Conservation (phyloP, 2,797 vertebrate species). For the Enteromius afrohamiltoni region DNA sequence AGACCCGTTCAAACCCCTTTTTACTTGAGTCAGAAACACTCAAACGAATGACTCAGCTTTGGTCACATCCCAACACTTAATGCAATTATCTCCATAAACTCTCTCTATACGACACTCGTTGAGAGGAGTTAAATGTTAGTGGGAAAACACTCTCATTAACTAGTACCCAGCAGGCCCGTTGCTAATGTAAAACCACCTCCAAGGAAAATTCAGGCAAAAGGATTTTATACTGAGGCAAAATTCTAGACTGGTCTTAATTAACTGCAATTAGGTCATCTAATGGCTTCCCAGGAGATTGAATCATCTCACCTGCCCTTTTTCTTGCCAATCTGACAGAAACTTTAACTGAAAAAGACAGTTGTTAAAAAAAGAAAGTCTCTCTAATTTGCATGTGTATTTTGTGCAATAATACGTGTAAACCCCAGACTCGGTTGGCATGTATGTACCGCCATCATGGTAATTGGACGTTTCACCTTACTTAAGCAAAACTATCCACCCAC, state of each 20-base stretch:
- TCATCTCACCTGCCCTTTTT: not conserved
- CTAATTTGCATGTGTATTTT: constrained; percentile 11
- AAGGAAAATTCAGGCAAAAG: constrained; percentile 29
- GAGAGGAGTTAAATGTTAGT: constrained; percentile 25
- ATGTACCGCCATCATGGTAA: constrained; percentile 55
- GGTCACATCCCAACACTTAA: constrained; percentile 17
- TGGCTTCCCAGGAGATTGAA: constrained; percentile 1
- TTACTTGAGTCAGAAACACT: constrained; percentile 2
- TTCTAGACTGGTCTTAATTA: not conserved
- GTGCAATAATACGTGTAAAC: constrained; percentile 66
- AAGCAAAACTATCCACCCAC: constrained; percentile 43
- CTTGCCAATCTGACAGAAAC: not conserved
- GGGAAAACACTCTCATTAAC: constrained; percentile 30
- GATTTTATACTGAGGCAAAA: constrained; percentile 39
- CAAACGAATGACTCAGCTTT: not conserved
- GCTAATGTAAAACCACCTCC: constrained; percentile 7
- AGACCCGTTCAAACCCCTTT: constrained; percentile 17
- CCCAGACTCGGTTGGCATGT: constrained; percentile 55
- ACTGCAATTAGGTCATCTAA: constrained; percentile 25
- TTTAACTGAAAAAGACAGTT: not conserved
- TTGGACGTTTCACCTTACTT: constrained; percentile 42
- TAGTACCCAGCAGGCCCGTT: constrained; percentile 9
- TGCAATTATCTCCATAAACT: constrained; percentile 7
- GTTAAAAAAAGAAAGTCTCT: not conserved
- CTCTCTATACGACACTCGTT: not conserved